Conservation (phyloP, 2,113 vertebrate species). For the Tachycineta bicolor region DNA sequence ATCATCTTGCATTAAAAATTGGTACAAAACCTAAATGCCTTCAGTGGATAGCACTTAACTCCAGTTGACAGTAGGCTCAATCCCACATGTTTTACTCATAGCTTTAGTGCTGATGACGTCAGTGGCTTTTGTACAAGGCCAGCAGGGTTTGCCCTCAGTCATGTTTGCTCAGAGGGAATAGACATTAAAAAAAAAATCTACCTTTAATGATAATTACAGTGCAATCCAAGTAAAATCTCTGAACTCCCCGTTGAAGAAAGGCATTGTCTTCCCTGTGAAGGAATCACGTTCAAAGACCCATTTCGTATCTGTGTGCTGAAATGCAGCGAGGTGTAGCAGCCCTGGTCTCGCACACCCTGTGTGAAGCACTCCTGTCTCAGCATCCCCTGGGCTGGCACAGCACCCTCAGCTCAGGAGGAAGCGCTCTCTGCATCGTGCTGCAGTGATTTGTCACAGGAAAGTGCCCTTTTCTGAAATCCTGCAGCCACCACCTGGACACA, state of each 20-base stretch:
- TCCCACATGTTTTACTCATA: not conserved
- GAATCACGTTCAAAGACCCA: not conserved
- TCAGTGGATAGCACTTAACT: slow-evolving; percentile 3
- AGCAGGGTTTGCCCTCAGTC: not conserved
- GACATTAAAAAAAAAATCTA: not conserved
- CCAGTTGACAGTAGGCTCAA: not conserved
- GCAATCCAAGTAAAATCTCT: not conserved
- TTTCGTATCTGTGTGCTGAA: not conserved
- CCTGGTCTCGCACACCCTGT: not conserved
- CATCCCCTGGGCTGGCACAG: not conserved
- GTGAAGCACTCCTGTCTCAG: not conserved
- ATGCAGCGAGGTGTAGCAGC: not conserved
- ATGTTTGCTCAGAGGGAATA: not conserved
- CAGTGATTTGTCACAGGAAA: not conserved
- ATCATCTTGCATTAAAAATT: slow-evolving; percentile 36
- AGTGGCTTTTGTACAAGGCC: not conserved
- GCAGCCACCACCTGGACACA: not conserved
- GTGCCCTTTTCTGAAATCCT: not conserved
- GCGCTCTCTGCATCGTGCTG: not conserved
- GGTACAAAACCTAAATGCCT: slow-evolving; percentile 10
- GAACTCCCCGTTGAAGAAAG: not conserved
- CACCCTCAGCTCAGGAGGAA: not conserved
- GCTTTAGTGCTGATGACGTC: not conserved
- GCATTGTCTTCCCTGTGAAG: not conserved
- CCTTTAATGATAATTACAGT: not conserved